Evolutionary conservation across 2,113 vertebrate species (phyloP), one percentile per base, ranked within the genome.

Genomic region (Osmerus mordax): DNA sequence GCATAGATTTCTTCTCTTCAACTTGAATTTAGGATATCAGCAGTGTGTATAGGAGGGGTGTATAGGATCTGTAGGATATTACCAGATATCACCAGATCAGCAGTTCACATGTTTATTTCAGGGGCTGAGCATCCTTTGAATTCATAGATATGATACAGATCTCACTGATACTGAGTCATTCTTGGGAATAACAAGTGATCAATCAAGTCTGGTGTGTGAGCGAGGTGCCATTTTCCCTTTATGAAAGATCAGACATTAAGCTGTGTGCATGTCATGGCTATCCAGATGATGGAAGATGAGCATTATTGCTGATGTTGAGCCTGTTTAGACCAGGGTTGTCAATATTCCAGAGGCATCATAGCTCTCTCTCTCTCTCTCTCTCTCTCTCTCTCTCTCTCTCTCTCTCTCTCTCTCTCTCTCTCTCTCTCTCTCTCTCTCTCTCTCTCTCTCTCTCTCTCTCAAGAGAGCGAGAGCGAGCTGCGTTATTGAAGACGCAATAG

Each of bases 161-260:
- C 62, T 60, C 63, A 77, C 71, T 79, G 72, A 85, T 85, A 84
- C 84, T 87, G 78, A 86, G 86, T 88, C 85, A n/a, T 86, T 76
- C 75, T 68, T 61, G 67, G 52, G 84, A 86, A 86, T 79, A 87
- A 86, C 77, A 79, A 81, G 79, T 56, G 59, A 88, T 89, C 84
- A 76, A 77, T 90, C 87, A 65, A 87, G 72, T 70, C 71, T 51
- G 67, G 73, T 70, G 73, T 79, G 81, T 78, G 82, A 83, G 81
- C 66, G 72, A 3, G 72, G 7, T 87, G 87, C 81, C 84, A 85
- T 87, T 85, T 82, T 82, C 76, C 78, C 75, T 83, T 87, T 89
- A 88, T 88, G 83, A 83, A 79, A 84, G 78, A 80, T 62, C 71
- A 60, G 77, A 86, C 83, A 80, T 77, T 76, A 83, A 81, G 82